Conservation (phyloP, 2,888 invertebrate species). For the Masnerella sp. region DNA sequence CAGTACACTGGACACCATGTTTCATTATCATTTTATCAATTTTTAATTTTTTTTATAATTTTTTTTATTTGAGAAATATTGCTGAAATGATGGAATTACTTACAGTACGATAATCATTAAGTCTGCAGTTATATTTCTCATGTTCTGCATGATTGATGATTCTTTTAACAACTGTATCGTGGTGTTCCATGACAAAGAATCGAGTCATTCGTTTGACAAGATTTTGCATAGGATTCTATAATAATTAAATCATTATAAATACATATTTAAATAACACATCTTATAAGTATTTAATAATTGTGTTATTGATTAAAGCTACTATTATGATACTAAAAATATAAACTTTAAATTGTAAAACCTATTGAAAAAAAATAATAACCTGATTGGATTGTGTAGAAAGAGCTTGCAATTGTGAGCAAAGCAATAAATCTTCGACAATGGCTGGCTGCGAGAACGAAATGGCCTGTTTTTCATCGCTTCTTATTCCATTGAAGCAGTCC, state of each 20-base stretch:
- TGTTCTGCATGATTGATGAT: slow-evolving; percentile 82
- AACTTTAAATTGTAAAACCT: too few relatives aligned
- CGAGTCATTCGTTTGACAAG: slow-evolving; percentile 95
- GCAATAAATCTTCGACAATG: slow-evolving; percentile 87
- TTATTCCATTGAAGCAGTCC: slow-evolving; percentile 46
- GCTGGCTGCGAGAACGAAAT: slow-evolving; percentile 93
- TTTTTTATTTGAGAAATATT: background rate
- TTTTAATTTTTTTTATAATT: too few relatives aligned
- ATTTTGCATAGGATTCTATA: slow-evolving; percentile 84
- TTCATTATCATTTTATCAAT: too few relatives aligned
- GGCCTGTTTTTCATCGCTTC: slow-evolving; percentile 73
- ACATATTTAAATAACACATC: too few relatives aligned
- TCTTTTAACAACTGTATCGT: slow-evolving; percentile 83
- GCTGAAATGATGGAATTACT: slow-evolving; percentile 65
- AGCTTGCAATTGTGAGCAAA: slow-evolving; percentile 84
- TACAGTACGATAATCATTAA: slow-evolving; percentile 82
- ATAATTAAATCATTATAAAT: too few relatives aligned
- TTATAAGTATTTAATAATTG: background rate
- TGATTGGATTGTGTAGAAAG: slow-evolving; percentile 76
- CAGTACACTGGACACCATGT: too few relatives aligned
- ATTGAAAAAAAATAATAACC: too few relatives aligned
- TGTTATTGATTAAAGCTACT: too few relatives aligned
- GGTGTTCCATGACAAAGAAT: slow-evolving; percentile 88
- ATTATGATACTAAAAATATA: too few relatives aligned
- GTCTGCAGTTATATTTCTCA: slow-evolving; percentile 83